Evolutionary conservation across 92 coral and sea anemone genomes (phyloP).

Genomic region (Heliopora coerulea): DNA sequence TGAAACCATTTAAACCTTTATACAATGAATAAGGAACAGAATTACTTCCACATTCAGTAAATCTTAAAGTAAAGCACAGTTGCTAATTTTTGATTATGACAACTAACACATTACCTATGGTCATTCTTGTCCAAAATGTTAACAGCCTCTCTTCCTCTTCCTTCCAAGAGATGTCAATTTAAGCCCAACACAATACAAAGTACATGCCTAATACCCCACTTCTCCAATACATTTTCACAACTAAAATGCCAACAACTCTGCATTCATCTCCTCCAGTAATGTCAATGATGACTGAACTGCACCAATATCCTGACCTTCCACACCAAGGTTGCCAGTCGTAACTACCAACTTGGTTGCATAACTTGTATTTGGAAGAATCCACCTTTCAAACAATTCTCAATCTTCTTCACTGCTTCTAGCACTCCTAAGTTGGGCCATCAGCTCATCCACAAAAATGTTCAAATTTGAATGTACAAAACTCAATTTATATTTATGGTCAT

Average conservation of each 20-base stretch:
- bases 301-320: too few relatives aligned
- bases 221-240: too few relatives aligned
- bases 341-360: conserved; percentile 17
- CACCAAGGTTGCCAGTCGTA: background rate
- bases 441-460: background rate
- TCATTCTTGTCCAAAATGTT: background rate
- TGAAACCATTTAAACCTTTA: background rate
- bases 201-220: background rate
- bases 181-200: conserved; percentile 14
- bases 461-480: too few relatives aligned
- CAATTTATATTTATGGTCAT: background rate
- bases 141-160: background rate
- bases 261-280: too few relatives aligned
- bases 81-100: too few relatives aligned
- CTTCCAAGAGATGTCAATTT: conserved; percentile 6
- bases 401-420: conserved; percentile 9
- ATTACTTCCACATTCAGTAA: too few relatives aligned
- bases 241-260: too few relatives aligned
- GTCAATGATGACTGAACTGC: too few relatives aligned
- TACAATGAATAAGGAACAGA: too few relatives aligned
- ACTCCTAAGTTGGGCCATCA: background rate
- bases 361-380: conserved; percentile 4
- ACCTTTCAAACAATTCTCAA: background rate
- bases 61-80: too few relatives aligned
- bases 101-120: too few relatives aligned